These are phyloP conservation scores for Elmis aenea DNA, from an alignment of 2,888 invertebrate species.

Conservation along the genomic window DNA sequence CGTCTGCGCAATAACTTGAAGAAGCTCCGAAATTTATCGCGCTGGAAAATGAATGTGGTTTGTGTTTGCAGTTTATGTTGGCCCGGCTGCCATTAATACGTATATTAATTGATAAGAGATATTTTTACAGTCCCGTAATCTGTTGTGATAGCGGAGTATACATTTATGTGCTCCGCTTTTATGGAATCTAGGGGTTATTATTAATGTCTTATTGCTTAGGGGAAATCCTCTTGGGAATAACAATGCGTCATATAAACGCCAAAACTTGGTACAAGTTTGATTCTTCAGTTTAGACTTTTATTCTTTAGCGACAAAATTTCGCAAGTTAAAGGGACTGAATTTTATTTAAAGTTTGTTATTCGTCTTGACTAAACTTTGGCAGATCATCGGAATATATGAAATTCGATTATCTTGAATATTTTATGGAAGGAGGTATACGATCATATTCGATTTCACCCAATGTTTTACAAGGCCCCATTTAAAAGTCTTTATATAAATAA, in stretches of 20 bases:
- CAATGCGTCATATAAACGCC: constrained; percentile 13
- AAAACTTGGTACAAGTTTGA: constrained; percentile 13
- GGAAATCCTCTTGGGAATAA: constrained; percentile 12
- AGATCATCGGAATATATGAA: too few species aligned
- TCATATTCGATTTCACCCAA: too few species aligned
- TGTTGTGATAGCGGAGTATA: constrained; percentile 3
- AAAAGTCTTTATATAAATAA: too few species aligned
- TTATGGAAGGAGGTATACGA: too few species aligned
- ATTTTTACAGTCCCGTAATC: constrained; percentile 5
- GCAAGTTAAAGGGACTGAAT: too few species aligned
- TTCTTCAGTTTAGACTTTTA: constrained; percentile 12
- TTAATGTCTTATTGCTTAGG: constrained; percentile 12
- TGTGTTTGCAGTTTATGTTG: too few species aligned
- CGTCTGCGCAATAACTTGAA: too few species aligned
- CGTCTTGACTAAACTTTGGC: too few species aligned
- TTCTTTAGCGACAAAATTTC: constrained; percentile 6
- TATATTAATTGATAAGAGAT: constrained; percentile 8
- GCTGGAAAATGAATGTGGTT: too few species aligned
- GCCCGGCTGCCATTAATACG: constrained; percentile 5
- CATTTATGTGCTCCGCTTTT: constrained; percentile 6
- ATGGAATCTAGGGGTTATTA: constrained; percentile 12
- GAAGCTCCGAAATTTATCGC: too few species aligned
- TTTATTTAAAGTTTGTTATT: constrained; percentile 12
- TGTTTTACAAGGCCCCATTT: too few species aligned
- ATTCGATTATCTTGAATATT: too few species aligned